Base-by-base conservation (phyloP, 2,797 vertebrate genomes). In the Phrynocephalus guinanensis region DNA sequence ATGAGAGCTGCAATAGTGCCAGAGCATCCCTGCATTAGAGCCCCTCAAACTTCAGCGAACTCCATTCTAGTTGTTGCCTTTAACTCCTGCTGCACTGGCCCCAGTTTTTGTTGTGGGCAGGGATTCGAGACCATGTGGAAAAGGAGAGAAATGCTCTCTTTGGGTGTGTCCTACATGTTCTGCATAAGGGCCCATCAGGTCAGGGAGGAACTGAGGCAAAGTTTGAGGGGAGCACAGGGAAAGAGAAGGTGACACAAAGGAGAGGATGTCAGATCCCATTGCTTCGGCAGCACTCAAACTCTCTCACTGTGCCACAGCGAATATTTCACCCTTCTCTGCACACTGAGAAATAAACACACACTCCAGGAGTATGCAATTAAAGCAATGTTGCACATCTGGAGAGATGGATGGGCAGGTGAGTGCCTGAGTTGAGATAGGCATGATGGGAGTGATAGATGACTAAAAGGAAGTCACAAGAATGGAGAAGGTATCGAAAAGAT, bases 1-100 rank as follows among this genome's bases (percentile, higher is more conserved):
- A 96, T 95, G 95, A 96, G 95, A 95, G 2, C 91, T 83, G 68
- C 90, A 93, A 93, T 94, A 44, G 83, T 93, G n/a, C 79, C 0
- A 86, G 87, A 87, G 93, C 92, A 81, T 88, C 79, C 83, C 82
- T 88, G 48, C 66, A 18, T 90, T 93, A 2, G 83, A 94, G 90
- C 90, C 0, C 88, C 90, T 92, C 94, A 91, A 92, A 94, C 94
- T 95, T 85, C 90, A 1, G 92, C 93, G 67, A 93, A 93, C 93
- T 93, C 94, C 0, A 15, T 83, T 84, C 92, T 2, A 33, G 80
- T 89, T 92, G 88, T 89, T 30, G 89, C 90, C 75, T 85, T 94
- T 94, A 95, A 95, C 95, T 87, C 93, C 50, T 94, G 94, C 92
- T 84, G 93, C 0, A 0, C 67, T 56, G 11, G 60, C 50, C 33